These are phyloP conservation scores for Tinea semifulvella DNA, from an alignment of 2,888 invertebrate genomes.

Conservation along the genomic window DNA sequence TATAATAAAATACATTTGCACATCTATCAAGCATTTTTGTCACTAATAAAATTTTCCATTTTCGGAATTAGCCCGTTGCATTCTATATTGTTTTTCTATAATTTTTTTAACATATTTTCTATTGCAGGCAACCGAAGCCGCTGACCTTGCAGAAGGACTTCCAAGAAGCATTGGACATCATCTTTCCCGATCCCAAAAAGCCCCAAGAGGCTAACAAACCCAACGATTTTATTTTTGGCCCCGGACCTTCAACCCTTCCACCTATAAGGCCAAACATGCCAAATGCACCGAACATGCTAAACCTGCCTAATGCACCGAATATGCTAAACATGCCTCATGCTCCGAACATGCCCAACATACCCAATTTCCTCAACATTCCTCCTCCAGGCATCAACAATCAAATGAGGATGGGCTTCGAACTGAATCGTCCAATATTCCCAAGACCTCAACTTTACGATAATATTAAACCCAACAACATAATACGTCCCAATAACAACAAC, in stretches of 20 bases:
- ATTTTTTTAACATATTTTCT: neutral
- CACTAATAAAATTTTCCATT: too few relatives aligned
- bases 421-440: neutral
- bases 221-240: neutral
- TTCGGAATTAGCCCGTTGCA: too few relatives aligned
- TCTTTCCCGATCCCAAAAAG: slow-evolving; percentile 59
- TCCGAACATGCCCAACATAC: neutral
- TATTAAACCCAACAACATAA: neutral
- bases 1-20: too few relatives aligned
- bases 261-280: neutral
- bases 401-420: neutral
- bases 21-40: too few relatives aligned
- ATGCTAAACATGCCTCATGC: neutral
- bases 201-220: neutral
- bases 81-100: neutral
- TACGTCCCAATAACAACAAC: neutral
- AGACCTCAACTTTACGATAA: neutral
- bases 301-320: too few relatives aligned
- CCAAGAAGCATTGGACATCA: slow-evolving; percentile 72
- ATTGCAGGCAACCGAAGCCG: slow-evolving; percentile 18
- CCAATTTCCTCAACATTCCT: neutral
- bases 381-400: neutral
- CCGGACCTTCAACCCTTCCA: neutral
- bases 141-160: slow-evolving; percentile 66
- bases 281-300: too few relatives aligned